Evolutionary conservation across 2,888 invertebrate genomes (phyloP), one percentile per base, ranked within the genome.

Genomic region (Lasius platythorax): DNA sequence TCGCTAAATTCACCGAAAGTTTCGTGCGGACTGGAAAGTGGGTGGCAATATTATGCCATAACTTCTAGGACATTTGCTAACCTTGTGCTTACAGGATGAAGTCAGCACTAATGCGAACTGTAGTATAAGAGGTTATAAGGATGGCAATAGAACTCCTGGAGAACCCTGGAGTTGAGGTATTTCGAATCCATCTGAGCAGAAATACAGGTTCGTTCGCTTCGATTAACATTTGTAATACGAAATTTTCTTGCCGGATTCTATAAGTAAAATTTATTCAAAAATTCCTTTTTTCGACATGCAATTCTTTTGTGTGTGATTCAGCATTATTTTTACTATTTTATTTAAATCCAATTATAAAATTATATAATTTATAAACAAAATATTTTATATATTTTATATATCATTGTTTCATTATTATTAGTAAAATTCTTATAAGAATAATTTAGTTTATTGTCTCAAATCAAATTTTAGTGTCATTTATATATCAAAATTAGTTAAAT

Each of bases 121-220:
- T 28, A 43, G 67, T 40, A n/a, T 50, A 76, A 68, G 76, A 18
- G 37, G 37, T 43, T 50, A 12, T 33, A 33, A 68, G 66, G 66
- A 79, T 61, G 46, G 85, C 37, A 37, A 68, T 83, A 37, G 61
- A 50, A 58, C 28, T 64, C 64, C 70, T 63, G 76, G 83, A 67
- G 84, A 85, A 82, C 84, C 76, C 75, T 53, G 56, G 68, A 85
- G 84, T 90, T 83, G 78, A 83, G 84, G 82, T 82, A 85, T 87
- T 89, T 87, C 82, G 81, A 85, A 86, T 84, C 74, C 72, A 85
- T 63, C 85, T 85, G 85, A 86, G 74, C 84, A 84, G 87, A 90
- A 84, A 87, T 83, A 73, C 81, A 85, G 79, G 85, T 89, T 85
- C 30, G 67, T 86, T 86, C 81, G 72, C 86, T 86, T 74, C 85